phyloP scores from a whole-genome alignment of 2,797 vertebrate genomes.

The Takifugu ocellatus region DNA sequence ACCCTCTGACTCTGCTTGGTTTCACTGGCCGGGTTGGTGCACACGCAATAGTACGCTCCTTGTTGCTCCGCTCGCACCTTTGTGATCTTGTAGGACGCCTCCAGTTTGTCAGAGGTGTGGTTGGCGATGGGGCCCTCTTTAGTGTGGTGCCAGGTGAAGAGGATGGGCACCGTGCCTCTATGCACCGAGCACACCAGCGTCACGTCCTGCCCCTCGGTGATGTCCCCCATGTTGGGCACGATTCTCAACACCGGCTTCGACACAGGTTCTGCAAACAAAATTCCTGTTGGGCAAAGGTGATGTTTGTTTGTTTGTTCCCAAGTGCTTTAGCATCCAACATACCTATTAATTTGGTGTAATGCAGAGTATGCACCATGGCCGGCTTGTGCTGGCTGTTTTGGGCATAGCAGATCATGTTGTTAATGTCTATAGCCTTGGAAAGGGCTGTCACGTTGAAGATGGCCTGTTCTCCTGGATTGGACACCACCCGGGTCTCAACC shows the following conservation, averaged over 20 bases:
- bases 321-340: constrained; percentile 5
- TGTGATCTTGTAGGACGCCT: constrained; percentile 28
- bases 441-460: constrained; percentile 62
- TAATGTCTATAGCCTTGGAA: constrained; percentile 35
- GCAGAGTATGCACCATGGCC: constrained; percentile 14
- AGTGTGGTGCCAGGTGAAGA: constrained; percentile 60
- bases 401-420: constrained; percentile 54
- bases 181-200: constrained; percentile 61
- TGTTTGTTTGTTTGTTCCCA: background rate
- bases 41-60: constrained; percentile 67
- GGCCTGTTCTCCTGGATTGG: constrained; percentile 31
- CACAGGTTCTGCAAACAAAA: constrained; percentile 60
- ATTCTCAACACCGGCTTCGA: constrained; percentile 52
- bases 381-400: constrained; percentile 32
- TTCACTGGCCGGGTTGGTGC: constrained; percentile 54
- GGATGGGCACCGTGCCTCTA: constrained; percentile 63
- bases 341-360: constrained; percentile 62
- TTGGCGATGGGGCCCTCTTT: background rate
- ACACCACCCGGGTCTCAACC: background rate
- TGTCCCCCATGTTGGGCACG: background rate
- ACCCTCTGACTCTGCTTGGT: constrained; percentile 21
- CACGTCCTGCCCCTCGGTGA: constrained; percentile 66
- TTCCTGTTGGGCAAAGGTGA: background rate
- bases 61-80: constrained; percentile 31
- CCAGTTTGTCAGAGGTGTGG: background rate